Base-by-base conservation (phyloP, 2,113 vertebrate species). In the Mus spicilegus region DNA sequence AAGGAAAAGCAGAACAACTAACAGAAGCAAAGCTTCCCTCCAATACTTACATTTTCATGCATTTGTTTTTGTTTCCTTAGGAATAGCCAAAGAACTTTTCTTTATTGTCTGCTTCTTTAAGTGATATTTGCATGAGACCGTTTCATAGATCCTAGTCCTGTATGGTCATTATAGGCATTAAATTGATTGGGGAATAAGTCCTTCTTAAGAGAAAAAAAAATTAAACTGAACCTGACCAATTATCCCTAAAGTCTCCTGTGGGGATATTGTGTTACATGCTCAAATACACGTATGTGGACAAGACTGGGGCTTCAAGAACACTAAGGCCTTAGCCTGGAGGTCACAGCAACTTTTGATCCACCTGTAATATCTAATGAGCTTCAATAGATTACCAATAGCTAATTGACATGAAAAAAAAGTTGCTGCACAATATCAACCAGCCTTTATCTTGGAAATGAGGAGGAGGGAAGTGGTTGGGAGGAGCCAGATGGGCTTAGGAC, bases 1-100 rank as follows among this genome's bases (percentile, higher is more conserved):
- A 98, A 98, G 67, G 93, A 96, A 30, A 65, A 63, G 7, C 7
- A 24, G 0, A 7, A 63, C 22, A 63, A 22, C 61, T 93, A 92
- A 97, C 20, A 97, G 82, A 84, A 17, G 24, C 87, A 84, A 78
- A 30, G 26, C n/a, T 87, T 93, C 13, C 2, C 87, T 56, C 42
- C 82, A 30, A 5, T 28, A 63, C 54, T 28, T 19, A 73, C 19
- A 42, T 11, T 28, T 75, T 10, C 3, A 69, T 54, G 46, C 36
- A 19, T 87, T 72, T 87, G 16, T 42, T 88, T 73, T 90, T 49
- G 5, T 81, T 84, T 49, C 80, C 80, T 82, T 46, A 19, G 89
- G 42, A 97, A 84, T 33, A 22, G 3, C 11, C 5, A 36, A 49
- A 51, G 61, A 69, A 88, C 76, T 12, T 69, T 7, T 63, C 30